These are phyloP conservation scores for Gobiocypris rarus DNA, from an alignment of 2,113 vertebrate genomes.

Conservation along the genomic window DNA sequence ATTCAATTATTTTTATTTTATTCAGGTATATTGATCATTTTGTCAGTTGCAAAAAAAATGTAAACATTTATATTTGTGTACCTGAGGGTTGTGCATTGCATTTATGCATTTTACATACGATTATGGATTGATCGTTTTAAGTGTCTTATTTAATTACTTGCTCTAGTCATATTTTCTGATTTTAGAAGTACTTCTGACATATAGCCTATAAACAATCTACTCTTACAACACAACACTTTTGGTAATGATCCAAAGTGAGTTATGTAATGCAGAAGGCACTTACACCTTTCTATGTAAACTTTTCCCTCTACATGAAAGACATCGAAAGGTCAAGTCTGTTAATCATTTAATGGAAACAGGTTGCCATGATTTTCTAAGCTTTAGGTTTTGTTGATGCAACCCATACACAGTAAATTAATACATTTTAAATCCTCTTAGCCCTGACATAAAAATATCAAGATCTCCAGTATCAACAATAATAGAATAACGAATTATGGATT, in stretches of 20 bases:
- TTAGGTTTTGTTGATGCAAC: background rate
- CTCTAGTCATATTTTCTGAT: background rate
- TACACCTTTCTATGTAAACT: background rate
- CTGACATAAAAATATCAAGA: background rate
- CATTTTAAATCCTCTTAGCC: background rate
- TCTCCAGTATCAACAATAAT: background rate
- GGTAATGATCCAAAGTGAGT: background rate
- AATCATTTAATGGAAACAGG: background rate
- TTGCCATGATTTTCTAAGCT: background rate
- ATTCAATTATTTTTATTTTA: background rate
- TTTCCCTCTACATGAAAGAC: background rate
- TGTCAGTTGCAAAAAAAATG: background rate
- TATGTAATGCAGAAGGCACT: background rate
- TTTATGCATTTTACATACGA: background rate
- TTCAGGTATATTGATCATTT: slow-evolving; percentile 2
- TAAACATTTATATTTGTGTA: slow-evolving; percentile 23
- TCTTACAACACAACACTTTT: background rate
- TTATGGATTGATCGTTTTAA: background rate
- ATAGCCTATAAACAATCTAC: background rate
- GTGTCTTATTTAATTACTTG: background rate
- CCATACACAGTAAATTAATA: background rate
- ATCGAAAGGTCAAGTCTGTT: background rate
- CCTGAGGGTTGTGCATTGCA: slow-evolving; percentile 7
- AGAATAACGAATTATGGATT: background rate
- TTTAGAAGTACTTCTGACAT: background rate